These are phyloP conservation scores for Chrysolina oricalcia DNA, from an alignment of 2,888 invertebrate species.

Conservation along the genomic window DNA sequence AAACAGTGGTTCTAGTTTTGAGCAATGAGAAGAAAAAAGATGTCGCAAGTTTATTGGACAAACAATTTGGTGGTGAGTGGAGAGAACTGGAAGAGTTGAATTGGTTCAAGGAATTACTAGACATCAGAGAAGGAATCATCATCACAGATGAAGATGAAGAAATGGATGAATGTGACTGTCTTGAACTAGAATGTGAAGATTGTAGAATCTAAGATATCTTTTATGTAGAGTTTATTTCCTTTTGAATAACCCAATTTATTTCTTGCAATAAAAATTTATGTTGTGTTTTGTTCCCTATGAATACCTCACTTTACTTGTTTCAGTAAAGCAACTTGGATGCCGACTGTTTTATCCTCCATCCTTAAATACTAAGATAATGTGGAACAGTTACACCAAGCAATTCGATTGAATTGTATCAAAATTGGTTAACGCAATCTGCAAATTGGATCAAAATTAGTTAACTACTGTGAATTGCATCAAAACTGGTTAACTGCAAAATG, in stretches of 20 bases:
- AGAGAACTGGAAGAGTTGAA: too few species aligned
- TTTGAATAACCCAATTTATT: too few species aligned
- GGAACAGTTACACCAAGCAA: not conserved
- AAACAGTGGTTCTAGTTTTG: not conserved
- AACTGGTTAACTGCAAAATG: too few species aligned
- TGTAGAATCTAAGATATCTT: not conserved
- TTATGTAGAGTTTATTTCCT: not conserved
- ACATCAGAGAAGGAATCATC: not conserved
- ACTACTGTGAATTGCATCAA: too few species aligned
- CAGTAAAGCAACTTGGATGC: too few species aligned
- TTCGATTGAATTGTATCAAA: not conserved
- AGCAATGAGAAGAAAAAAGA: conserved; percentile 1
- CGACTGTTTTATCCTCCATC: not conserved
- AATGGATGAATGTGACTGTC: not conserved
- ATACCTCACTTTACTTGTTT: too few species aligned
- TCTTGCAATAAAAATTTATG: too few species aligned
- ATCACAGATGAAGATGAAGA: not conserved
- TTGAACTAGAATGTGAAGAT: not conserved
- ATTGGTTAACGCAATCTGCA: too few species aligned
- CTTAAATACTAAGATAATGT: not conserved
- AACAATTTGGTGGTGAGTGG: too few species aligned
- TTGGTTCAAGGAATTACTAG: too few species aligned
- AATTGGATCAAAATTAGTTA: too few species aligned
- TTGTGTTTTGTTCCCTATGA: too few species aligned
- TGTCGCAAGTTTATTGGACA: not conserved